These are phyloP conservation scores for Vanacampus margaritifer DNA, from an alignment of 2,113 vertebrate genomes.

Conservation along the genomic window DNA sequence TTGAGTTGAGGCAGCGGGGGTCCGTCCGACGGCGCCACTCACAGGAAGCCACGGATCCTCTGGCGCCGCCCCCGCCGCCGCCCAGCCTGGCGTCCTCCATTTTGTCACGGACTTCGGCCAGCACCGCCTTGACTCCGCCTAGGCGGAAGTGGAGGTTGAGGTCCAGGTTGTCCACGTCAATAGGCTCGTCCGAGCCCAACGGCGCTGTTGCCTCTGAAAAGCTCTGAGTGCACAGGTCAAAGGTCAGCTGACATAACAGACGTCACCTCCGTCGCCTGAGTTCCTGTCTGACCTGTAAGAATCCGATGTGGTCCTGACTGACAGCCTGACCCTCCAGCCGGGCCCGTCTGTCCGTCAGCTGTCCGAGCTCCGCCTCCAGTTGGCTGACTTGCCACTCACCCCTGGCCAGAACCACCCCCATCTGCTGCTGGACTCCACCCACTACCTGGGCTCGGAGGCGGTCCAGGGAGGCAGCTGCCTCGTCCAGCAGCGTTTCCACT, in stretches of 20 bases:
- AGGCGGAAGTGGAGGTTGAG: slow-evolving; percentile 58
- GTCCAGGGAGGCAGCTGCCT: slow-evolving; percentile 47
- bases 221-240: slow-evolving; percentile 26
- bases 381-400: slow-evolving; percentile 47
- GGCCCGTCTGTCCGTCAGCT: slow-evolving; percentile 49
- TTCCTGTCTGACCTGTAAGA: slow-evolving; percentile 62
- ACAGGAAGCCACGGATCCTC: slow-evolving; percentile 40
- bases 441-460: slow-evolving; percentile 58
- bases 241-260: neutral
- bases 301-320: slow-evolving; percentile 73
- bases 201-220: slow-evolving; percentile 50
- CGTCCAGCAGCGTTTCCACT: slow-evolving; percentile 58
- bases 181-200: slow-evolving; percentile 11
- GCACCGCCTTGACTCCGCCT: slow-evolving; percentile 52
- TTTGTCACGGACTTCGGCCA: slow-evolving; percentile 59
- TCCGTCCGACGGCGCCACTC: slow-evolving; percentile 7
- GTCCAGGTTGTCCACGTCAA: slow-evolving; percentile 32
- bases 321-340: slow-evolving; percentile 64
- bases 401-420: slow-evolving; percentile 51
- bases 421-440: slow-evolving; percentile 57
- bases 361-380: slow-evolving; percentile 58
- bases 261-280: neutral
- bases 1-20: neutral
- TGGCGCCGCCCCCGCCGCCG: slow-evolving; percentile 22
- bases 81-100: slow-evolving; percentile 61